Conservation (phyloP, 2,797 vertebrate species). For the Arnoldichthys spilopterus region DNA sequence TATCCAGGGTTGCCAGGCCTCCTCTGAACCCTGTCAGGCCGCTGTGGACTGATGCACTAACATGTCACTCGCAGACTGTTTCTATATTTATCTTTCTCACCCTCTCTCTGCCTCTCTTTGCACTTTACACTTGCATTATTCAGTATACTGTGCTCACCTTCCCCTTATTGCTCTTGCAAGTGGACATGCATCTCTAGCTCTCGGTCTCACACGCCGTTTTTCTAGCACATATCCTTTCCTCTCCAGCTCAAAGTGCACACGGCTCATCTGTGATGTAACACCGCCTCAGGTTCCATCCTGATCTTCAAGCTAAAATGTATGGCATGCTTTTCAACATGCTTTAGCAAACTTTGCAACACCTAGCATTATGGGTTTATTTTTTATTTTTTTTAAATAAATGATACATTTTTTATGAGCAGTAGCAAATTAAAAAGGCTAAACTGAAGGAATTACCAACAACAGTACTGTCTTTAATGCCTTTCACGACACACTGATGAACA, state of each 20-base stretch:
- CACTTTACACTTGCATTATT: background rate
- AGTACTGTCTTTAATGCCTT: no score
- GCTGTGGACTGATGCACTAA: background rate
- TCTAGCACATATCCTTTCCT: background rate
- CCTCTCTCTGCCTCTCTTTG: background rate
- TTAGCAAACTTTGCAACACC: no score
- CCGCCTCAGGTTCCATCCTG: background rate
- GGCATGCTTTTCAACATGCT: no score
- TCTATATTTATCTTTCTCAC: slow-evolving; percentile 6
- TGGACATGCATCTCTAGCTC: background rate
- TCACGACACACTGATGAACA: no score
- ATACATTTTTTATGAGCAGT: no score
- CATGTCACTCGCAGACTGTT: background rate
- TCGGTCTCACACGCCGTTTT: background rate
- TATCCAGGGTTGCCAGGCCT: background rate
- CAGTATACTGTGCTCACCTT: background rate
- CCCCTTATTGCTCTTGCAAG: background rate
- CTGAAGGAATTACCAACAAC: no score
- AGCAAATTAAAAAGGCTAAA: no score
- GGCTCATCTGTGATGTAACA: background rate
- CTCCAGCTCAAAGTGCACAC: background rate
- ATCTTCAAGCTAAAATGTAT: background rate
- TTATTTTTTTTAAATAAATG: no score
- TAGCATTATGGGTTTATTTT: no score
- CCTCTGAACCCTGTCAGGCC: background rate